Percentiles rank a stretch among this genome's conserved stretches.
Evolutionary conservation across 2,797 vertebrate genomes (phyloP).

Genomic region (Lacerta bilineata): DNA sequence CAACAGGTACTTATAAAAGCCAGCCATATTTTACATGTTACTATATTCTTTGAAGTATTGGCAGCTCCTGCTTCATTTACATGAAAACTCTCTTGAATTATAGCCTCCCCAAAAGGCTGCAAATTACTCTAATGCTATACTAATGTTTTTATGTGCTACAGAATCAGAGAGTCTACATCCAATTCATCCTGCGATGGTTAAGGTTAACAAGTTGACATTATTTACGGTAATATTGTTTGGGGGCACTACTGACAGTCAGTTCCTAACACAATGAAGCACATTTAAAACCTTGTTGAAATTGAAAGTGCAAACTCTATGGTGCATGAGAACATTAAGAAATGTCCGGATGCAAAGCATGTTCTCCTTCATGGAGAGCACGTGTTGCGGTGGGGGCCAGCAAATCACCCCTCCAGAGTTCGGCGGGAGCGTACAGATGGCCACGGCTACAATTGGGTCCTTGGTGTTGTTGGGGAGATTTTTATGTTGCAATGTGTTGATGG

Average conservation of each 20-base stretch:
- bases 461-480: no score
- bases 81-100: constrained; percentile 58
- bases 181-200: constrained; percentile 62
- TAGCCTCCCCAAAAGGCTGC: constrained; percentile 59
- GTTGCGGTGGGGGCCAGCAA: no score
- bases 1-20: constrained; percentile 35
- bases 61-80: constrained; percentile 55
- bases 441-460: no score
- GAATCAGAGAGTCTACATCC: constrained; percentile 55
- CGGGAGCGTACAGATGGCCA: no score
- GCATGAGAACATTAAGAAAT: neutral
- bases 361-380: no score
- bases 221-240: constrained; percentile 67
- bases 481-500: no score
- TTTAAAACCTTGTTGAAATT: neutral
- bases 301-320: neutral
- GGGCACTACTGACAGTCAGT: constrained; percentile 39
- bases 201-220: constrained; percentile 64
- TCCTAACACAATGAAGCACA: neutral
- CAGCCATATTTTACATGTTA: constrained; percentile 49
- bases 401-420: no score
- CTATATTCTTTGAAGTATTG: constrained; percentile 50
- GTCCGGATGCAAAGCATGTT: neutral
- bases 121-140: constrained; percentile 58
- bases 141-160: constrained; percentile 63